These are phyloP conservation scores for Paralvinella palmiformis DNA, from an alignment of 1,140 invertebrate species.

Conservation along the genomic window DNA sequence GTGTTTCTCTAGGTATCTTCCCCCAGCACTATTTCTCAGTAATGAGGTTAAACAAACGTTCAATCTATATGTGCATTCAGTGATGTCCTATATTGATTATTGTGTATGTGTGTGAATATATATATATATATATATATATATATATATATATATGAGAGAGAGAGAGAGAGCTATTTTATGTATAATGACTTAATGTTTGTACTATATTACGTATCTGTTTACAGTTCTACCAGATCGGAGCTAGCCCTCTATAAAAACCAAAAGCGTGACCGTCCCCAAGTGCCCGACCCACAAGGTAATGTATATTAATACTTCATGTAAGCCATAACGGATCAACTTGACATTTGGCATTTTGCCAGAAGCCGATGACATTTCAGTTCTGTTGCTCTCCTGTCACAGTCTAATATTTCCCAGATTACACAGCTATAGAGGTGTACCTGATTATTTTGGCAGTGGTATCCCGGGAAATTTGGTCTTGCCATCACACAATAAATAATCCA, in stretches of 20 bases:
- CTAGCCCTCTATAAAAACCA: not conserved
- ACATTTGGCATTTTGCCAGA: too few relatives aligned
- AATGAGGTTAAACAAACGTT: too few relatives aligned
- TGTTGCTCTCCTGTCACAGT: not conserved
- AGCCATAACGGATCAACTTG: not conserved
- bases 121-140: not conserved
- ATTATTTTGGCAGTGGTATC: not conserved
- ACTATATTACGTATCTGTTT: not conserved
- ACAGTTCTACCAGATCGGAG: not conserved
- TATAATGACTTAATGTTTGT: not conserved
- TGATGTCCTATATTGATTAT: not conserved
- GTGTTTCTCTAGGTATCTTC: too few relatives aligned
- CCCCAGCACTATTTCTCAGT: too few relatives aligned
- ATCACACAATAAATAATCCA: too few relatives aligned
- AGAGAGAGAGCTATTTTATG: not conserved
- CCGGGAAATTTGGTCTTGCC: not conserved
- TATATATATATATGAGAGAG: not conserved
- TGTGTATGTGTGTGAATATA: not conserved
- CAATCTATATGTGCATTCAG: not conserved
- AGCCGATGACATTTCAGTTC: not conserved
- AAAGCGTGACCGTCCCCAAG: not conserved
- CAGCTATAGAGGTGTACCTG: not conserved
- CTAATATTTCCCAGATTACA: not conserved
- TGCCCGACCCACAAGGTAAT: conserved; percentile 12
- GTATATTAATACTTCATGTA: not conserved